Evolutionary conservation across 2,797 vertebrate genomes (phyloP).

Genomic region (Clarias platycephalus): DNA sequence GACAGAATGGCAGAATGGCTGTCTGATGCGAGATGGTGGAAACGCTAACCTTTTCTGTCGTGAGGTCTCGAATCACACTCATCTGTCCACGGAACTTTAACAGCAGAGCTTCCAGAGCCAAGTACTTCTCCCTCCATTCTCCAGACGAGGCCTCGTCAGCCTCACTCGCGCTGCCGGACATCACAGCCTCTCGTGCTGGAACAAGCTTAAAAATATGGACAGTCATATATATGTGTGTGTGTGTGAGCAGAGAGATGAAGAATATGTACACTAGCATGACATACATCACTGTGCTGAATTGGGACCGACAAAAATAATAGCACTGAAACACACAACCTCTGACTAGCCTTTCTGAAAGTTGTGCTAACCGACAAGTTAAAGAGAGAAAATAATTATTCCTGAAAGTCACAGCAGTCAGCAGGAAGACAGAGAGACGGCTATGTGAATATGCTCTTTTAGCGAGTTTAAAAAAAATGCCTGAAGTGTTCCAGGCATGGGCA

Average conservation of each 20-base stretch:
- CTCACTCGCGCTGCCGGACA: constrained; percentile 80
- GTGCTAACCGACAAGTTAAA: not conserved
- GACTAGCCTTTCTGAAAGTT: not conserved
- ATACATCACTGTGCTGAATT: too few relatives aligned
- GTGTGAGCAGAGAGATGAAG: too few relatives aligned
- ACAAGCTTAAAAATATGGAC: constrained; percentile 1
- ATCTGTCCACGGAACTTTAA: constrained; percentile 95
- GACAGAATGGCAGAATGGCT: not conserved
- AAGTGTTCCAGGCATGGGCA: constrained; percentile 63
- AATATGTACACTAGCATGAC: too few relatives aligned
- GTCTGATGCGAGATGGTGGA: not conserved
- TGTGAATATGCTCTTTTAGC: constrained; percentile 51
- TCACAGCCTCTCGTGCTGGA: constrained; percentile 20
- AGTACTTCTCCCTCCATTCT: constrained; percentile 94
- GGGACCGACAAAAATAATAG: not conserved
- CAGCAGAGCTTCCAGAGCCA: constrained; percentile 89
- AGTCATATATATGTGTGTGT: not conserved
- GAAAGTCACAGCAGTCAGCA: not conserved
- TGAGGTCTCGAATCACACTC: constrained; percentile 91
- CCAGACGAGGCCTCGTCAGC: constrained; percentile 79
- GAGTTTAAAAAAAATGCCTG: constrained; percentile 25
- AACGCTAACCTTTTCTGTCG: constrained; percentile 88
- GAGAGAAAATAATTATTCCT: not conserved
- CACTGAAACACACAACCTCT: not conserved
- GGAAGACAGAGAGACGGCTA: constrained; percentile 43